These are phyloP conservation scores for Phragmatobia fuliginosa DNA, from an alignment of 2,888 invertebrate genomes.

Conservation along the genomic window DNA sequence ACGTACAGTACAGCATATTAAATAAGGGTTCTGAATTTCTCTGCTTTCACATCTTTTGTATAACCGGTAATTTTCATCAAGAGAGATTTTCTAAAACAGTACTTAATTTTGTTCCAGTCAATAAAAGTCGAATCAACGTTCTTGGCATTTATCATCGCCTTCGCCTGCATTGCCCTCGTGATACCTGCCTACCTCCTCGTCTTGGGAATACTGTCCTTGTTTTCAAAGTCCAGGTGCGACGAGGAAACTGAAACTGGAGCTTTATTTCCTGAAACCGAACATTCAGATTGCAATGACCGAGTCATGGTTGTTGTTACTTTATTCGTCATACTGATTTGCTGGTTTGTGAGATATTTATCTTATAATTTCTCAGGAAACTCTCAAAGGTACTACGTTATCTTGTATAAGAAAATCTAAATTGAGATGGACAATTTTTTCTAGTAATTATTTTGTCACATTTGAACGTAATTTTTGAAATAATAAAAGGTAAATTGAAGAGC, in stretches of 20 bases:
- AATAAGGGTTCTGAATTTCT: conserved; percentile 3
- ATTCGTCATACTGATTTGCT: conserved; percentile 75
- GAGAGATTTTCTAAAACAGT: conserved; percentile 16
- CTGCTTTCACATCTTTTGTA: not conserved
- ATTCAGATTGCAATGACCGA: conserved; percentile 76
- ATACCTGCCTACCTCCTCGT: conserved; percentile 86
- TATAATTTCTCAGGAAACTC: conserved; percentile 37
- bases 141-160: conserved; percentile 87
- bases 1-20: conserved; percentile 6
- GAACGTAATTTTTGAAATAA: not conserved
- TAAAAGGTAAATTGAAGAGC: not conserved
- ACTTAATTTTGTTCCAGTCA: conserved; percentile 82
- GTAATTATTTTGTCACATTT: not conserved
- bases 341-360: conserved; percentile 68
- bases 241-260: conserved; percentile 78
- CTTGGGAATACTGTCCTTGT: conserved; percentile 85
- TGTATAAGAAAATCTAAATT: not conserved
- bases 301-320: conserved; percentile 72
- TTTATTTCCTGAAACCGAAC: conserved; percentile 72
- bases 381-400: conserved; percentile 3
- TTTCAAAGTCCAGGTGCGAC: conserved; percentile 70
- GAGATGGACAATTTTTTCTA: not conserved
- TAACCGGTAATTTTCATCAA: conserved; percentile 17
- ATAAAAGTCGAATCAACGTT: conserved; percentile 91
- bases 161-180: conserved; percentile 88